A percentile compares a stretch with the other conserved stretches of the same genome.
phyloP scores from a whole-genome alignment of 2,888 invertebrate genomes.

The Hypena proboscidalis region DNA sequence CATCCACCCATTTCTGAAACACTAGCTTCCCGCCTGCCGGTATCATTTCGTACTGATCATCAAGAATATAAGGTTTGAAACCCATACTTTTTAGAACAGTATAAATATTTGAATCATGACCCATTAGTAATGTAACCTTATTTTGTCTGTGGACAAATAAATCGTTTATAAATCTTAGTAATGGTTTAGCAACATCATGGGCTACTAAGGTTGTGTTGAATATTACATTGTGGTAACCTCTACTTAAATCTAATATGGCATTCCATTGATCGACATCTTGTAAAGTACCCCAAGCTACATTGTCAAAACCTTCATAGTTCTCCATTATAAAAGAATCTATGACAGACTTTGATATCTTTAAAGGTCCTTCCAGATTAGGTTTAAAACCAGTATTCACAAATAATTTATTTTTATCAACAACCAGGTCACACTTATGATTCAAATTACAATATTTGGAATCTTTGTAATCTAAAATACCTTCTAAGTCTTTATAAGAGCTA shows the following conservation, averaged over 20 bases:
- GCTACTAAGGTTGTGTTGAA: constrained; percentile 69
- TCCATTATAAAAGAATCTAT: constrained; percentile 76
- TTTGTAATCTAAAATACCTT: constrained; percentile 63
- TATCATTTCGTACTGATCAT: constrained; percentile 58
- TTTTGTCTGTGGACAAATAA: constrained; percentile 49
- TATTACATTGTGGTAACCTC: constrained; percentile 66
- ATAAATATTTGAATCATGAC: constrained; percentile 74
- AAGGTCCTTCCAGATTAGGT: constrained; percentile 64
- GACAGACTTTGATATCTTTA: constrained; percentile 70
- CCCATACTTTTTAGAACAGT: constrained; percentile 61
- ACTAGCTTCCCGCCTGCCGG: constrained; percentile 74
- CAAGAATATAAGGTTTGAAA: constrained; percentile 57
- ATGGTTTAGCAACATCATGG: constrained; percentile 62
- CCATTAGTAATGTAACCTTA: constrained; percentile 67
- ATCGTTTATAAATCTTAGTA: constrained; percentile 59
- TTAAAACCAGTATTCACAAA: constrained; percentile 54
- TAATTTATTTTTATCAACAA: constrained; percentile 54
- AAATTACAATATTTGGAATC: constrained; percentile 61
- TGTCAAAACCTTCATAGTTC: constrained; percentile 66
- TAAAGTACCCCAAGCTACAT: constrained; percentile 74
- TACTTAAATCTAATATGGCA: constrained; percentile 54
- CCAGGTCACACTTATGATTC: constrained; percentile 61
- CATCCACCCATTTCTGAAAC: constrained; percentile 69
- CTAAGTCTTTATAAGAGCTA: constrained; percentile 54
- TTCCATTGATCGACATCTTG: constrained; percentile 52